Conservation (phyloP, 2,888 invertebrate genomes). For the Drosophila fungiperda region DNA sequence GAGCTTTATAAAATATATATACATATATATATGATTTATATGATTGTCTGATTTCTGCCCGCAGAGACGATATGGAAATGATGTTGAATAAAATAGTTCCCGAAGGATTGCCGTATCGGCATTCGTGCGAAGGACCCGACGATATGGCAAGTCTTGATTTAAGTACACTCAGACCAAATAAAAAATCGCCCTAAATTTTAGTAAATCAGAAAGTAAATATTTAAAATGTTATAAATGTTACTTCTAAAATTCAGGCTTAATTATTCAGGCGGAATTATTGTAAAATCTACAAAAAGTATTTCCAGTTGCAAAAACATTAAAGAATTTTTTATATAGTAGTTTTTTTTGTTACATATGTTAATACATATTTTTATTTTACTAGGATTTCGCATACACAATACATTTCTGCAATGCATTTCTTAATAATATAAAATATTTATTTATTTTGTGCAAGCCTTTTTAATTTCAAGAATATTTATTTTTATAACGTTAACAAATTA, state of each 20-base stretch:
- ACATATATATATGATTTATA: not conserved
- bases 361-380: too few species aligned
- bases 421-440: too few species aligned
- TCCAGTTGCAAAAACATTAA: not conserved
- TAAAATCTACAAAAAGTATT: not conserved
- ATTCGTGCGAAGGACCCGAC: slow-evolving; percentile 99
- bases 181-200: not conserved
- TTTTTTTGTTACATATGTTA: too few species aligned
- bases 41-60: not conserved
- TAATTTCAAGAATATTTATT: not conserved
- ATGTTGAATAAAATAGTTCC: slow-evolving; percentile 99
- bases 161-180: not conserved
- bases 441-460: not conserved
- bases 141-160: slow-evolving; percentile 92
- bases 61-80: slow-evolving; percentile 99
- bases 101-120: slow-evolving; percentile 97
- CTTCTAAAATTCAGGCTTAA: not conserved
- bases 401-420: too few species aligned
- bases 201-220: not conserved
- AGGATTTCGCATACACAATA: too few species aligned
- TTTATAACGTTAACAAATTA: not conserved
- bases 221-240: too few species aligned
- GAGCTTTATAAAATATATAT: slow-evolving; percentile 41
- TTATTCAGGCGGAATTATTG: not conserved
- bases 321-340: not conserved